phyloP scores from a whole-genome alignment of 2,888 invertebrate genomes.

The Eumacrocentrus americanus region DNA sequence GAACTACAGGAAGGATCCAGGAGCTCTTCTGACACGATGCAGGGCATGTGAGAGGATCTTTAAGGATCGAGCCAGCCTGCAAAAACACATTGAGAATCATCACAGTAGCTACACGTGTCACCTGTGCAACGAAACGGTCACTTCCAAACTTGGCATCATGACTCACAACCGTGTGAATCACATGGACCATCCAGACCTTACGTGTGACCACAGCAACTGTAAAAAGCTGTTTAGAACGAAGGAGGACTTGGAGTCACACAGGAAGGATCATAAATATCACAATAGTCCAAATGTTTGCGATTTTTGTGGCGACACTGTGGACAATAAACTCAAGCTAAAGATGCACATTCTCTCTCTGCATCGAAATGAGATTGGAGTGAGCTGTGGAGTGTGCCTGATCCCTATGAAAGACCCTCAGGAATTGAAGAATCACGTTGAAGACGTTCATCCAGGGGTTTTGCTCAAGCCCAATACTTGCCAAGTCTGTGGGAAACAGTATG shows the following conservation, averaged over 20 bases:
- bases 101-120: constrained; percentile 65
- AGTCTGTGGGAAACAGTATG: constrained; percentile 68
- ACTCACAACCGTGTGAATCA: constrained; percentile 66
- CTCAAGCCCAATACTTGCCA: constrained; percentile 65
- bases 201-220: constrained; percentile 61
- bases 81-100: constrained; percentile 65
- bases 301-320: constrained; percentile 66
- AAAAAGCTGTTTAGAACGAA: constrained; percentile 65
- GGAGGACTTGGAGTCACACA: constrained; percentile 64
- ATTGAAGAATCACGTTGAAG: constrained; percentile 65
- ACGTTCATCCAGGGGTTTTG: constrained; percentile 63
- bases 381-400: constrained; percentile 67
- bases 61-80: constrained; percentile 65
- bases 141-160: constrained; percentile 66
- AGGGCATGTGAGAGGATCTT: constrained; percentile 67
- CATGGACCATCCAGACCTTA: constrained; percentile 64
- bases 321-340: constrained; percentile 66
- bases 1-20: constrained; percentile 62
- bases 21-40: constrained; percentile 64
- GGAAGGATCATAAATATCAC: constrained; percentile 63
- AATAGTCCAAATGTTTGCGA: constrained; percentile 65
- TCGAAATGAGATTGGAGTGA: constrained; percentile 65
- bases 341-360: constrained; percentile 68
- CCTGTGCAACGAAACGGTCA: constrained; percentile 64
- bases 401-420: constrained; percentile 66